Conservation (phyloP, 2,113 vertebrate species). For the Malaclemys terrapin region DNA sequence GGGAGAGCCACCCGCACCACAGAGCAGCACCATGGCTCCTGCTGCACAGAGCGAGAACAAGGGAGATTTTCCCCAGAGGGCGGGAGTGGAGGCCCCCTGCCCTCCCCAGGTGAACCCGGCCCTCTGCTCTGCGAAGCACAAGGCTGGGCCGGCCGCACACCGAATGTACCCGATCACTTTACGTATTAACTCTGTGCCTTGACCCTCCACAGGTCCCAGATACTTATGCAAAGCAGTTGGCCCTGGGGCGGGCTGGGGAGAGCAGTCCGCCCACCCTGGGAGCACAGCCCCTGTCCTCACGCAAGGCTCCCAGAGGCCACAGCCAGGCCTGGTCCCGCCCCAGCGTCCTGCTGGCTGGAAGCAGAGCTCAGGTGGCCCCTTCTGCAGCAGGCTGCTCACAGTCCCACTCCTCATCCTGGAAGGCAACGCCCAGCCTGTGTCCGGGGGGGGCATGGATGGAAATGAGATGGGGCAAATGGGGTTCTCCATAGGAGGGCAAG, state of each 20-base stretch:
- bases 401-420: too few species aligned
- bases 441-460: not conserved
- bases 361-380: not conserved
- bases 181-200: slow-evolving; percentile 59
- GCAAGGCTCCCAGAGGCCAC: not conserved
- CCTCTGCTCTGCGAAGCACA: not conserved
- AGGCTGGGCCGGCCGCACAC: not conserved
- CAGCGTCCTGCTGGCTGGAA: not conserved
- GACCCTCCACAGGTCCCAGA: slow-evolving; percentile 62
- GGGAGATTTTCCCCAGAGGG: not conserved
- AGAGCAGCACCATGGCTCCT: not conserved
- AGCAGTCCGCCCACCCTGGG: not conserved
- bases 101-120: not conserved
- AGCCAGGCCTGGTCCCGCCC: not conserved
- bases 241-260: not conserved
- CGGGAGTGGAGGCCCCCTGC: not conserved
- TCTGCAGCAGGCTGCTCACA: not conserved
- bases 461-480: not conserved
- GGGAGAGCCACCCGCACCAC: not conserved
- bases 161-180: slow-evolving; percentile 5
- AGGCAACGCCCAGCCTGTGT: not conserved
- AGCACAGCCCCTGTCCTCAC: not conserved
- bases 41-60: not conserved
- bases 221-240: slow-evolving; percentile 49
- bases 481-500: not conserved